Evolutionary conservation across 2,797 vertebrate genomes (phyloP).

Genomic region (Gymnoscopelus microlampas): DNA sequence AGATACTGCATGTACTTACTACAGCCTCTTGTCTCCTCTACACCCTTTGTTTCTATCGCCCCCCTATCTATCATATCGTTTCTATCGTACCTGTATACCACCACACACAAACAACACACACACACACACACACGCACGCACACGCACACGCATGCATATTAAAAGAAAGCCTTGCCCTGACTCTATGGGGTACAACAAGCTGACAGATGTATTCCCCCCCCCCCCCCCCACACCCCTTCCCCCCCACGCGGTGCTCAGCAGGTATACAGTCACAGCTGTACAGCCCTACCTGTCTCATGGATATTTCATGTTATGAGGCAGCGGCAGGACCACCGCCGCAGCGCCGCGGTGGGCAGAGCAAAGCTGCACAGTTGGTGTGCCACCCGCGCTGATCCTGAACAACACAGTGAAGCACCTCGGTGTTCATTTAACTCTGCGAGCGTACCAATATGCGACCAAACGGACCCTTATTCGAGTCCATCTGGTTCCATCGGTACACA

Average conservation of each 20-base stretch:
- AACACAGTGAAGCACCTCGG: too few relatives aligned
- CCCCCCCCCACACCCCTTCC: slow-evolving; percentile 10
- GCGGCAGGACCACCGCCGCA: slow-evolving; percentile 32
- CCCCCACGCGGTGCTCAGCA: slow-evolving; percentile 56
- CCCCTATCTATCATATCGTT: too few relatives aligned
- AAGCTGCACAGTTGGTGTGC: slow-evolving; percentile 52
- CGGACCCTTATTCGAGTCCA: too few relatives aligned
- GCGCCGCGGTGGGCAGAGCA: slow-evolving; percentile 55
- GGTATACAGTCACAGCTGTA: slow-evolving; percentile 73
- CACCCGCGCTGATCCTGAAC: slow-evolving; percentile 38
- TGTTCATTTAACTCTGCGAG: slow-evolving; percentile 1
- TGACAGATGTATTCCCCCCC: slow-evolving; percentile 55
- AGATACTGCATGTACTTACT: background rate
- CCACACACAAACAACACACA: background rate
- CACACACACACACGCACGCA: background rate
- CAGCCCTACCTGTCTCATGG: slow-evolving; percentile 68
- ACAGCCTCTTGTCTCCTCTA: background rate
- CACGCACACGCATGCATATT: background rate
- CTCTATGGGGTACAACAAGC: slow-evolving; percentile 49
- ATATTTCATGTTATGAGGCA: slow-evolving; percentile 73
- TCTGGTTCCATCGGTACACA: too few relatives aligned
- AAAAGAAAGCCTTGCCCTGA: background rate
- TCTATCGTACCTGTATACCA: too few relatives aligned
- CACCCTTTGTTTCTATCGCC: too few relatives aligned
- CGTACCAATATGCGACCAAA: background rate